Evolutionary conservation across 2,888 invertebrate genomes (phyloP), one percentile per base, ranked within the genome.

Genomic region (Tribolium freemani): DNA sequence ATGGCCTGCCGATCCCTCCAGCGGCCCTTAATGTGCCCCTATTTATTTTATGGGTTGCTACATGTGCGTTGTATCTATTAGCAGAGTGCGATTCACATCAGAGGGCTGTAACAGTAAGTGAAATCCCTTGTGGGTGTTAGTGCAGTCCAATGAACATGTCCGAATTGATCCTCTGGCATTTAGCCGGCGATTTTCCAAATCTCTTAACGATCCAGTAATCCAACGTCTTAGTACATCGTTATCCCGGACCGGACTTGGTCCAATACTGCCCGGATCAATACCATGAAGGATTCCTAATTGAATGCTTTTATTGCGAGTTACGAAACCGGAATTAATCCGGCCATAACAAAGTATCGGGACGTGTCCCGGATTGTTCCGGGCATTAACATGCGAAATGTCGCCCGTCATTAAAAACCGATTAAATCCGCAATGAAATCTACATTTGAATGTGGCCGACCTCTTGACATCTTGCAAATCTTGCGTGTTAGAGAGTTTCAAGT

Each of bases 151-250:
- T 78, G 79, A 79, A 82, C 82, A 81, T 83, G 82, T 83, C 84
- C 82, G 76, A 77, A 76, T 77, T 83, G 83, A 84, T 84, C 84
- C 83, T 77, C 76, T 76, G 79, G 82, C 81, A 83, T 83, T 84
- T 84, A 84, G 82, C 78, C 79, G 81, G 79, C 83, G 83, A 83
- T 84, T 83, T 81, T 81, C 82, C 78, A 80, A 83, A 84, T 83
- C 84, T 80, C 83, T 83, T 84, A 84, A 84, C 84, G 84, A 84
- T 80, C 81, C 78, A 77, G 79, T 83, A 83, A 84, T 84, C 83
- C 82, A 69, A 64, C 78, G 77, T 76, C 79, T 80, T 80, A 80
- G 77, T 76, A 73, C 75, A 71, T 78, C 75, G 76, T 78, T 78
- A 75, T 66, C 67, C 70, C 57, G 75, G 72, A 77, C 73, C 56